Conservation (phyloP, 2,888 invertebrate species). For the Tenthredo notha region DNA sequence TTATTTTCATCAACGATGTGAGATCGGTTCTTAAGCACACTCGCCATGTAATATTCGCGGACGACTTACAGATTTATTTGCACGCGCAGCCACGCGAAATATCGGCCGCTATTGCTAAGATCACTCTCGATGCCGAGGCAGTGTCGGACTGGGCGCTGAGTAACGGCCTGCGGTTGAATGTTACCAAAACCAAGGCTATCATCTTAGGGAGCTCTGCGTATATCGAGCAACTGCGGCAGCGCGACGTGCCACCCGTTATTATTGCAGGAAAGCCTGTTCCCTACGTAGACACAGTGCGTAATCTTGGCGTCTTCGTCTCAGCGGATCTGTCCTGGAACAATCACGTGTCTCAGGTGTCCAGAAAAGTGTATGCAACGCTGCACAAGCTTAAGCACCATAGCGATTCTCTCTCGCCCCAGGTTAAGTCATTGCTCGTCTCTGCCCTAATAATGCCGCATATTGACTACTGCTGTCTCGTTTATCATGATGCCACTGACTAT, state of each 20-base stretch:
- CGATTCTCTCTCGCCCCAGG: not conserved
- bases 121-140: not conserved
- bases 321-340: conserved; percentile 41
- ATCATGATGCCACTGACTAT: not conserved
- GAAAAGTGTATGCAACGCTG: not conserved
- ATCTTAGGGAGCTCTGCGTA: conserved; percentile 21
- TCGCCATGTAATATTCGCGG: conserved; percentile 37
- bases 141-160: not conserved
- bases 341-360: conserved; percentile 2
- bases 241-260: not conserved
- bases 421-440: not conserved
- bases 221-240: not conserved
- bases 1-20: conserved; percentile 39
- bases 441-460: not conserved
- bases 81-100: not conserved
- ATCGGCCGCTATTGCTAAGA: not conserved
- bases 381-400: not conserved
- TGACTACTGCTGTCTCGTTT: not conserved
- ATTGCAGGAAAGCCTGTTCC: not conserved
- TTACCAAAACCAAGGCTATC: not conserved
- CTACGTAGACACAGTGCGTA: not conserved
- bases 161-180: not conserved
- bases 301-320: not conserved
- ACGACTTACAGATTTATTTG: conserved; percentile 49
- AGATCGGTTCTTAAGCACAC: not conserved